These are phyloP conservation scores for Aurelia sp. DNA, from an alignment of 30 jellyfish, hydroid and myxozoan species.

Conservation along the genomic window DNA sequence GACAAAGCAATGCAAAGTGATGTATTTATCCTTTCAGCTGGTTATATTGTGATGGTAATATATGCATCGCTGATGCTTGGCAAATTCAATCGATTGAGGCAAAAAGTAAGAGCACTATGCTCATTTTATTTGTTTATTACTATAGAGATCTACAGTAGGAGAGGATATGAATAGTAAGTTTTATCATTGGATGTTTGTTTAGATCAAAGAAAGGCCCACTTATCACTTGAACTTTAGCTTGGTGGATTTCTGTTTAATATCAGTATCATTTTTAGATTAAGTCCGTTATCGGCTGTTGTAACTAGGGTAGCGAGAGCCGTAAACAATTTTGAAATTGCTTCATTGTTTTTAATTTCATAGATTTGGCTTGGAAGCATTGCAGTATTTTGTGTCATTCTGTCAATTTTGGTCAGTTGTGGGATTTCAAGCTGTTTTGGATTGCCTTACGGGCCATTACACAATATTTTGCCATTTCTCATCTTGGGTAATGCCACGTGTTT, in stretches of 20 bases:
- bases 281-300: no score
- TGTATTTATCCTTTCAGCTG: slow-evolving; percentile 26
- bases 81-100: slow-evolving; percentile 30
- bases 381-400: slow-evolving; percentile 21
- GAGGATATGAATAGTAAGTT: no score
- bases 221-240: no score
- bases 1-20: slow-evolving; percentile 49
- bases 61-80: slow-evolving; percentile 49
- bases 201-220: no score
- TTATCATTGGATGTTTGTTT: no score
- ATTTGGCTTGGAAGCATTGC: slow-evolving; percentile 35
- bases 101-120: slow-evolving; percentile 1
- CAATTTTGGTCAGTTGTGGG: slow-evolving; percentile 37
- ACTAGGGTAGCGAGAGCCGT: not conserved
- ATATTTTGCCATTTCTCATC: slow-evolving; percentile 29
- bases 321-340: not conserved
- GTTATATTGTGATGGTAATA: slow-evolving; percentile 26
- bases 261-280: no score
- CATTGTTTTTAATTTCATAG: slow-evolving; percentile 4
- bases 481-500: slow-evolving; percentile 1
- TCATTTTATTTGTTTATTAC: no score
- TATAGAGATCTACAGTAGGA: no score
- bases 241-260: no score
- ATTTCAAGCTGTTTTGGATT: slow-evolving; percentile 10
- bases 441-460: slow-evolving; percentile 45